Evolutionary conservation across 1,140 invertebrate species (phyloP), one percentile per base, ranked within the genome.

Genomic region (Drosophila gunungcola): DNA sequence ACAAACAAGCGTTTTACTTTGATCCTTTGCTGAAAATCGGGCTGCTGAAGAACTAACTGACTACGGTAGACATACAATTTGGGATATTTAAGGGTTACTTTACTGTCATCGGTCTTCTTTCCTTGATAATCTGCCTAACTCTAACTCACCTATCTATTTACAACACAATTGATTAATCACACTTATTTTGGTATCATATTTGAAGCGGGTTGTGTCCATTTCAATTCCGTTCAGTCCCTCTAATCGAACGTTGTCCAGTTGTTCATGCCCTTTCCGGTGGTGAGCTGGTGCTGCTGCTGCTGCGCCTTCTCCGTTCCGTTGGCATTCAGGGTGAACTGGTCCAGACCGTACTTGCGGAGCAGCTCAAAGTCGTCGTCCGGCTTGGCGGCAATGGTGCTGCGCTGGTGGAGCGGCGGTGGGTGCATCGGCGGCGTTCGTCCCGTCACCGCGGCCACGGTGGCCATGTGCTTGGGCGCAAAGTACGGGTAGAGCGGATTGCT

Each of bases 401-500:
- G 80, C 29, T 81, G 88, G 16, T 77, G 83, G 53, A 62, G 83
- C 29, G 73, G 73, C 13, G 46, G 61, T 3, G 41, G 21, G n/a
- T 38, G 73, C 42, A 78, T 41, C 11, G 82, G 83, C 5, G 76
- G 29, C 65, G 85, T 46, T 11, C 83, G 74, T 27, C 52, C 78
- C 2, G 83, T 80, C 36, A 86, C 72, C 3, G 80, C 78, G n/a
- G 84, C 80, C 13, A 85, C 81, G 1, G 84, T 90, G 41, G 84
- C 83, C 80, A 80, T 89, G 63, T 93, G 91, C 58, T 93, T 80
- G 10, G 94, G 94, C 32, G 93, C 91, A 73, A 94, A 94, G 68
- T 94, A 95, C 0, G 94, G 94, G 76, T 95, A 95, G 3, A 95
- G 78, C 0, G 94, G 94, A 79, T 95, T 95, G 60, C 92, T 94